Percentiles rank a stretch among this genome's conserved stretches.
Conservation (phyloP, 2,888 invertebrate species). For the Odontocerum albicorne region DNA sequence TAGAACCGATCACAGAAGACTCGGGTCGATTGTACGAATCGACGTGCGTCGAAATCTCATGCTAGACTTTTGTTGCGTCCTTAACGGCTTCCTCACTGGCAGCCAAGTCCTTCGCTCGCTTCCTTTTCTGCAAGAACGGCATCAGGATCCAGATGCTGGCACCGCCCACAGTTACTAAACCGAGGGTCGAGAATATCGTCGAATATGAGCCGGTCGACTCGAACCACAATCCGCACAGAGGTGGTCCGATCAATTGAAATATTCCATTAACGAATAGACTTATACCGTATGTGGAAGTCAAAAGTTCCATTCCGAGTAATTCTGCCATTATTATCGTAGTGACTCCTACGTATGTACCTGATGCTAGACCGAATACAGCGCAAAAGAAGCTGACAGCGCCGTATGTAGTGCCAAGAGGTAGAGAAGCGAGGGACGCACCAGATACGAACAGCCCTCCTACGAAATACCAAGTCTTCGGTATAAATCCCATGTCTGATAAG, state of each 20-base stretch:
- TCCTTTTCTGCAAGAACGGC: slow-evolving; percentile 63
- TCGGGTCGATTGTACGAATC: too few species aligned
- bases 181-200: slow-evolving; percentile 73
- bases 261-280: slow-evolving; percentile 84
- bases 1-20: too few species aligned
- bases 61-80: too few species aligned
- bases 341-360: slow-evolving; percentile 83
- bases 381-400: slow-evolving; percentile 68
- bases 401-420: slow-evolving; percentile 71
- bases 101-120: slow-evolving; percentile 4
- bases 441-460: slow-evolving; percentile 77
- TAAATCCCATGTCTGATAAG: slow-evolving; percentile 72
- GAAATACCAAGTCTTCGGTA: slow-evolving; percentile 83
- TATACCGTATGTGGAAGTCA: slow-evolving; percentile 85
- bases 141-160: slow-evolving; percentile 75
- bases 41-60: too few species aligned
- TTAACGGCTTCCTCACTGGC: background rate
- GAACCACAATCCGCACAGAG: slow-evolving; percentile 76
- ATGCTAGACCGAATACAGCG: slow-evolving; percentile 77
- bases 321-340: slow-evolving; percentile 89
- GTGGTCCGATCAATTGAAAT: slow-evolving; percentile 79
- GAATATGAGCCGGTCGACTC: slow-evolving; percentile 66
- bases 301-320: slow-evolving; percentile 79
- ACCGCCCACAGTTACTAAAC: slow-evolving; percentile 71
- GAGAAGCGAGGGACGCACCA: slow-evolving; percentile 69